Base-by-base conservation (phyloP, 2,888 invertebrate genomes). In the Slavum lentiscoides region DNA sequence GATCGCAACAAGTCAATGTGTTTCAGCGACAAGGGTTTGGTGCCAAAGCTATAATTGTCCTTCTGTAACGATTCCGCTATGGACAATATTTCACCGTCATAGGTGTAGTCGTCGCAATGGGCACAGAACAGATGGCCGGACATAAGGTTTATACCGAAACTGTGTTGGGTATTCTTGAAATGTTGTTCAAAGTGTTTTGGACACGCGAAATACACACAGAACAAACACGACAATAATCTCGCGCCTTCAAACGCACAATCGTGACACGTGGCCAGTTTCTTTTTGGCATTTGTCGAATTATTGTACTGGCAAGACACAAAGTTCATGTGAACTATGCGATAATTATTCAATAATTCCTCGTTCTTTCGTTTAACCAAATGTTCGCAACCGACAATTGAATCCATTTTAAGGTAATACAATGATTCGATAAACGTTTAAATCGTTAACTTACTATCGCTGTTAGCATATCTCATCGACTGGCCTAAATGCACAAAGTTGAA, bases 131-230 rank as follows among this genome's bases (percentile, higher is more conserved):
- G 89, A 86, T 94, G 93, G 67, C 97, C 97, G 87, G 94, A 95
- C 77, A 91, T 91, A 73, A 97, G 87, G 86, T 98, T 97, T 84
- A 97, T 90, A 82, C 95, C 93, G 89, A 85, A 2, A 86, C 85
- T 66, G 67, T 97, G 97, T 85, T 93, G 92, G 85, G 92, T 93
- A 67, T 89, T 89, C 85, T 91, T 92, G 72, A 93, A 91, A 88
- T 98, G 97, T 80, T 94, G 92, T 85, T 93, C 91, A 84, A 96
- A 94, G 86, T 97, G 97, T 37, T 91, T 91, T 39, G 85, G 86
- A 84, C 98, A 98, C 74, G 94, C 97, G 87, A 98, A 96, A 88
- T 91, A 96, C 84, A 97, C 94, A 88, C 98, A 98, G 85, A 95
- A 94, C 82, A 95, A 89, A 85, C 95, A 95, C 39, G 94, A 92